Evolutionary conservation across 1,140 invertebrate species (phyloP).

Genomic region (Bombus turneri): DNA sequence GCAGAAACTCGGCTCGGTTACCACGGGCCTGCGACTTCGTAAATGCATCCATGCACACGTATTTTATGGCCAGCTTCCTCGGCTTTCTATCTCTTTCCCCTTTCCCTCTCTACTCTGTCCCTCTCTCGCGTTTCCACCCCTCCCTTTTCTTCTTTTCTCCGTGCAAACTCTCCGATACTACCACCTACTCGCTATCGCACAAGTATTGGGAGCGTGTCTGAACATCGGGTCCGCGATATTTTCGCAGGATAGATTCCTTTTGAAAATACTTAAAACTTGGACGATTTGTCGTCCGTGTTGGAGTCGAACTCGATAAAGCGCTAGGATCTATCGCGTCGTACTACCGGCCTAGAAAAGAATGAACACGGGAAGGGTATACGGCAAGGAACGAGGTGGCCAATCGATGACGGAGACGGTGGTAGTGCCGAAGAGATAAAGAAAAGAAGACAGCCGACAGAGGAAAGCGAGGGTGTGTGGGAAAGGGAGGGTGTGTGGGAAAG

Average conservation of each 20-base stretch:
- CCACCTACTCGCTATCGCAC: conserved; percentile 8
- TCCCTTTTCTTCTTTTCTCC: neutral
- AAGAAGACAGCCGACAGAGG: neutral
- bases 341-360: conserved; percentile 35
- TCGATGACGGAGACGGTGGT: conserved; percentile 41
- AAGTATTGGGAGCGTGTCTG: neutral
- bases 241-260: conserved; percentile 69
- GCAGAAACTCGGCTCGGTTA: conserved; percentile 17
- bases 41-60: conserved; percentile 75
- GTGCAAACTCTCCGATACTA: conserved; percentile 5
- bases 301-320: conserved; percentile 71
- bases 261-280: conserved; percentile 77
- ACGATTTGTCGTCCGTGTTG: conserved; percentile 69
- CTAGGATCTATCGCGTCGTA: conserved; percentile 52
- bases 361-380: neutral
- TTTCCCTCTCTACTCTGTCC: neutral
- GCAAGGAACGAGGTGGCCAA: conserved; percentile 23
- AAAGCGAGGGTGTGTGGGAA: no score
- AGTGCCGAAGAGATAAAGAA: conserved; percentile 35
- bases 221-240: conserved; percentile 59
- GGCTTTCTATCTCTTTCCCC: conserved; percentile 38
- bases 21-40: conserved; percentile 56
- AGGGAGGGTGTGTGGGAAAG: no score
- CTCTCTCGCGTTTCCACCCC: neutral
- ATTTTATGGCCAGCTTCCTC: conserved; percentile 73